A percentile compares a stretch with the other conserved stretches of the same genome.
phyloP scores from a whole-genome alignment of 2,797 vertebrate genomes.

The Cuniculus paca region DNA sequence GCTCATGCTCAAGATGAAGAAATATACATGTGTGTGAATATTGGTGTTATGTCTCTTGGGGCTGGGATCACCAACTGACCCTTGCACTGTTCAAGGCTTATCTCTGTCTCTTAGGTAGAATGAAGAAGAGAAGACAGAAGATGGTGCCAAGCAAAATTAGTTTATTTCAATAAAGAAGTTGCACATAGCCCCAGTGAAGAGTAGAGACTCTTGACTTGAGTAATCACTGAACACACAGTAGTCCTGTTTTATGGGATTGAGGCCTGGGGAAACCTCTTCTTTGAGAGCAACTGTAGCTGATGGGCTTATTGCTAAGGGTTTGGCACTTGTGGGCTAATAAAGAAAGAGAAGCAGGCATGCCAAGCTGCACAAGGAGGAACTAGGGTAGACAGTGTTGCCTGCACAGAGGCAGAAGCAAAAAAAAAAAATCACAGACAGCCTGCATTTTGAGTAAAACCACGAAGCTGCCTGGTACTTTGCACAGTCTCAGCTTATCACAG shows the following conservation, averaged over 20 bases:
- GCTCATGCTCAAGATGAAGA: neutral
- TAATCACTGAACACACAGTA: neutral
- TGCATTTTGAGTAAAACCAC: neutral
- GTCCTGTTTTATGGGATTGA: neutral
- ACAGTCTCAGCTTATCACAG: neutral
- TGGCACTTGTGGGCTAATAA: neutral
- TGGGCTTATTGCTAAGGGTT: neutral
- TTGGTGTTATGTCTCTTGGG: neutral
- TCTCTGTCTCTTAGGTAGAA: neutral
- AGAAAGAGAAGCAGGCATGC: neutral
- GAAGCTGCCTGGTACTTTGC: neutral
- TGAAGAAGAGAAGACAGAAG: neutral
- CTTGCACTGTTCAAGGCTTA: neutral
- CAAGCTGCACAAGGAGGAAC: neutral
- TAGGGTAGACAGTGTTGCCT: neutral
- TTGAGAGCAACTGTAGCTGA: neutral
- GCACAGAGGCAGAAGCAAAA: neutral
- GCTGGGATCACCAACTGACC: neutral
- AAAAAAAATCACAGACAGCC: neutral
- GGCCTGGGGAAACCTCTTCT: neutral
- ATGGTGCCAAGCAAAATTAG: neutral
- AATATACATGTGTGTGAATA: neutral
- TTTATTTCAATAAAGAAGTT: neutral
- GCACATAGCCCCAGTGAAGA: neutral
- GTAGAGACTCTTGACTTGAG: neutral